These are phyloP conservation scores for Anser brachyrhynchus DNA, from an alignment of 2,113 vertebrate genomes.

Conservation along the genomic window DNA sequence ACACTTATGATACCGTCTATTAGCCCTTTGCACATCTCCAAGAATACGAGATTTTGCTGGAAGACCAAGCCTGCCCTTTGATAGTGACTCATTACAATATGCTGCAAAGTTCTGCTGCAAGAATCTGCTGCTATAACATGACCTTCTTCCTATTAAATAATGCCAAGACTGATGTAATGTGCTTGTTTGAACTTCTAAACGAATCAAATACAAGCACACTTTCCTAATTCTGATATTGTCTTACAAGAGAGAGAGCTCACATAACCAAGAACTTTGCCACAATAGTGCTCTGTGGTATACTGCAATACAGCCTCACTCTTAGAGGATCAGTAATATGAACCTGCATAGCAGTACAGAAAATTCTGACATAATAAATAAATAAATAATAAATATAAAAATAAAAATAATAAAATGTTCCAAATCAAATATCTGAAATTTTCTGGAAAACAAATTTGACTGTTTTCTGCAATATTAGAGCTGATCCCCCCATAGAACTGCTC, in stretches of 20 bases:
- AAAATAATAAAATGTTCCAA: not conserved
- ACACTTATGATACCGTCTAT: not conserved
- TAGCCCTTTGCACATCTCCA: not conserved
- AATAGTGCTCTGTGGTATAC: not conserved
- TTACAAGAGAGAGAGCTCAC: not conserved
- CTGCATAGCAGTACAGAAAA: not conserved
- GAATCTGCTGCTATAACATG: not conserved
- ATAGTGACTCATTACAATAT: constrained; percentile 16
- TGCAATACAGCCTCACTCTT: not conserved
- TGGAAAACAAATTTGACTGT: not conserved
- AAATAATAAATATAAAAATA: not conserved
- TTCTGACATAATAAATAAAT: not conserved
- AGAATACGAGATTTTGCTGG: not conserved
- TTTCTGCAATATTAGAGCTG: not conserved
- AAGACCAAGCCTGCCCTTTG: constrained; percentile 24
- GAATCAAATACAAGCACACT: constrained; percentile 16
- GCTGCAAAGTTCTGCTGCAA: not conserved
- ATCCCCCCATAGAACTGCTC: not conserved
- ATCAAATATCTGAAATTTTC: not conserved
- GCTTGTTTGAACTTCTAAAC: constrained; percentile 13
- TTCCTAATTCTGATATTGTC: constrained; percentile 11
- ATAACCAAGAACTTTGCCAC: not conserved
- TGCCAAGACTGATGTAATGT: not conserved
- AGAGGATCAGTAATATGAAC: not conserved
- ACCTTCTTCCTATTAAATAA: constrained; percentile 38